Conservation (phyloP, 2,113 vertebrate species). For the Sus scrofa region DNA sequence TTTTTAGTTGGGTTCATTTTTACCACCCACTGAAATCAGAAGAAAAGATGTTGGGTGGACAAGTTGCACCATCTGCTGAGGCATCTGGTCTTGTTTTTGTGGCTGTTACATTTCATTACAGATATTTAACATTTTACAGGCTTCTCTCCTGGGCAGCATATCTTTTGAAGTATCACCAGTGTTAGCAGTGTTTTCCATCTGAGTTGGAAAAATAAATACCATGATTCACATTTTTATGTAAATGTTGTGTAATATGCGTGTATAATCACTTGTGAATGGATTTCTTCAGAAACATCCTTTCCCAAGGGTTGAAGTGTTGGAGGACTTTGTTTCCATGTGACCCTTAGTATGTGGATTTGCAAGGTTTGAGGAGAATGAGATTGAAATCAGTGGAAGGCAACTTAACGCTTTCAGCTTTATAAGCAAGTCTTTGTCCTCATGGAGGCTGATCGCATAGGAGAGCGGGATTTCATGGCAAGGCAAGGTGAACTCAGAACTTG, state of each 20-base stretch:
- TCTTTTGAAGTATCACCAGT: slow-evolving; percentile 54
- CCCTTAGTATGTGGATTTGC: slow-evolving; percentile 67
- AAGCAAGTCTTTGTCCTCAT: slow-evolving; percentile 68
- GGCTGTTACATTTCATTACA: slow-evolving; percentile 73
- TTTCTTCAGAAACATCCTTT: slow-evolving; percentile 72
- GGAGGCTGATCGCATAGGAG: not conserved
- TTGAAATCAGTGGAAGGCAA: slow-evolving; percentile 59
- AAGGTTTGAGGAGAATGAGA: slow-evolving; percentile 64
- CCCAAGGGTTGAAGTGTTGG: slow-evolving; percentile 69
- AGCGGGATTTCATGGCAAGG: slow-evolving; percentile 5
- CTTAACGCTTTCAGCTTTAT: slow-evolving; percentile 51
- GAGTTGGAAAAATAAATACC: slow-evolving; percentile 72
- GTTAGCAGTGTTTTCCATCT: slow-evolving; percentile 64
- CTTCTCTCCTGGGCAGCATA: slow-evolving; percentile 53
- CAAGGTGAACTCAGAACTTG: not conserved
- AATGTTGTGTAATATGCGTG: slow-evolving; percentile 32
- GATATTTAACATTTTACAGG: slow-evolving; percentile 63
- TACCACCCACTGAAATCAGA: slow-evolving; percentile 27
- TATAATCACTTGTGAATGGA: not conserved
- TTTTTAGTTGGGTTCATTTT: slow-evolving; percentile 54
- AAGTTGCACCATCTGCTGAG: slow-evolving; percentile 67
- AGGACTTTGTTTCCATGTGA: slow-evolving; percentile 76
- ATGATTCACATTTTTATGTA: slow-evolving; percentile 69
- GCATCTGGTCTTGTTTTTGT: slow-evolving; percentile 76
- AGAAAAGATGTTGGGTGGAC: slow-evolving; percentile 41